Evolutionary conservation across 1,140 invertebrate genomes (phyloP).

Genomic region (Myzus persicae): DNA sequence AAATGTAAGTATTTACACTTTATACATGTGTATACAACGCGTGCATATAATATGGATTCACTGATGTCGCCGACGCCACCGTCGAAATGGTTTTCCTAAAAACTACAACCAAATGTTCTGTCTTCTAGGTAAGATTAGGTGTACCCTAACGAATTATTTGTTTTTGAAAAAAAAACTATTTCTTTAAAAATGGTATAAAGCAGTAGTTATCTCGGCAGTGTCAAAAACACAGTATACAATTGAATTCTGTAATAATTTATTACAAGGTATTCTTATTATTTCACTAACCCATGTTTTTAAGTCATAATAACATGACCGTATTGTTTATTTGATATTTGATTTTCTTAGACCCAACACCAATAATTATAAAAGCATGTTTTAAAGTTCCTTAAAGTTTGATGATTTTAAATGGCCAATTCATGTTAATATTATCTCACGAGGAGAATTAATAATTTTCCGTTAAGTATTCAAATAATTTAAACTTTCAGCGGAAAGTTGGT

Average conservation of each 20-base stretch:
- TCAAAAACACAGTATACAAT: background rate
- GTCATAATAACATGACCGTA: background rate
- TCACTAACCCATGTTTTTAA: background rate
- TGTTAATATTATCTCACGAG: too few species aligned
- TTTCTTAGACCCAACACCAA: background rate
- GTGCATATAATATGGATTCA: background rate
- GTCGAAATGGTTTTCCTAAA: background rate
- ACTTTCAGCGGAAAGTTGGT: background rate
- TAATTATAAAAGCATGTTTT: background rate
- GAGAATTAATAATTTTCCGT: too few species aligned
- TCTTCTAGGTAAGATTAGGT: too few species aligned
- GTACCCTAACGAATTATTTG: background rate
- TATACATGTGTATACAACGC: conserved; percentile 1
- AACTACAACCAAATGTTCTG: background rate
- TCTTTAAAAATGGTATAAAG: background rate
- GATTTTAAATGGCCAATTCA: too few species aligned
- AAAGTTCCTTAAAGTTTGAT: background rate
- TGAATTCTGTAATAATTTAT: background rate
- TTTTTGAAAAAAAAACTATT: background rate
- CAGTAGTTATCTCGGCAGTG: background rate
- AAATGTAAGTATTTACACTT: background rate
- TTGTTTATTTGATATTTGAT: background rate
- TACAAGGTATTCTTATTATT: background rate
- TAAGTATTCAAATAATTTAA: too few species aligned
- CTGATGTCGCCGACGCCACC: background rate